These are phyloP conservation scores for Paramormyrops hopkinsi DNA, from an alignment of 2,797 vertebrate species.

Conservation along the genomic window DNA sequence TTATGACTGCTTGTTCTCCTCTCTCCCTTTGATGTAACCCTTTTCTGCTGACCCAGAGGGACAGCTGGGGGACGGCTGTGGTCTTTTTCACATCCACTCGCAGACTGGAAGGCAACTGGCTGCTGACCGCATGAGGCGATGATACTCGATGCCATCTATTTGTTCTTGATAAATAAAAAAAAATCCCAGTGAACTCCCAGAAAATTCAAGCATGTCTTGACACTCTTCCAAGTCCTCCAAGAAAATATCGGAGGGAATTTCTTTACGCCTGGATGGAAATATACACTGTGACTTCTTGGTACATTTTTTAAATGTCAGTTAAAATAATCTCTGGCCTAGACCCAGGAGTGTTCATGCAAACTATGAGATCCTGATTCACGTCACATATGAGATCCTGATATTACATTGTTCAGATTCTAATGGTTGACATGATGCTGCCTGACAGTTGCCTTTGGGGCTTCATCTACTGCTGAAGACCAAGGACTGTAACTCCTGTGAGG, in stretches of 20 bases:
- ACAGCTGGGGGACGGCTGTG: slow-evolving; percentile 53
- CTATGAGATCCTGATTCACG: background rate
- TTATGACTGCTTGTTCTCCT: slow-evolving; percentile 3
- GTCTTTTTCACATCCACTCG: slow-evolving; percentile 47
- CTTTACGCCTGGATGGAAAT: background rate
- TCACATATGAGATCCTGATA: background rate
- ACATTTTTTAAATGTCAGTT: background rate
- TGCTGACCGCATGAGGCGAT: slow-evolving; percentile 47
- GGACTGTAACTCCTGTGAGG: background rate
- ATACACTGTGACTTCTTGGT: background rate
- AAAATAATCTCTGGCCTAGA: background rate
- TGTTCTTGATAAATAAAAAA: slow-evolving; percentile 42
- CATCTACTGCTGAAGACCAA: background rate
- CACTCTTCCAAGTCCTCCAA: slow-evolving; percentile 4
- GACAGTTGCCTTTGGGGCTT: background rate
- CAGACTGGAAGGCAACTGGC: slow-evolving; percentile 42
- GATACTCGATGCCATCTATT: slow-evolving; percentile 45
- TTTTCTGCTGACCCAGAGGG: slow-evolving; percentile 55
- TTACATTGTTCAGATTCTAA: background rate
- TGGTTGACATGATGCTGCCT: background rate
- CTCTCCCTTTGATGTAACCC: slow-evolving; percentile 34
- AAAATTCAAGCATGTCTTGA: slow-evolving; percentile 17
- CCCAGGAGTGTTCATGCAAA: background rate
- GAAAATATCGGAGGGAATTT: slow-evolving; percentile 10
- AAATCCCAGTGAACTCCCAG: slow-evolving; percentile 30